Conservation (phyloP, 2,888 invertebrate genomes). For the Lymantria dispar region DNA sequence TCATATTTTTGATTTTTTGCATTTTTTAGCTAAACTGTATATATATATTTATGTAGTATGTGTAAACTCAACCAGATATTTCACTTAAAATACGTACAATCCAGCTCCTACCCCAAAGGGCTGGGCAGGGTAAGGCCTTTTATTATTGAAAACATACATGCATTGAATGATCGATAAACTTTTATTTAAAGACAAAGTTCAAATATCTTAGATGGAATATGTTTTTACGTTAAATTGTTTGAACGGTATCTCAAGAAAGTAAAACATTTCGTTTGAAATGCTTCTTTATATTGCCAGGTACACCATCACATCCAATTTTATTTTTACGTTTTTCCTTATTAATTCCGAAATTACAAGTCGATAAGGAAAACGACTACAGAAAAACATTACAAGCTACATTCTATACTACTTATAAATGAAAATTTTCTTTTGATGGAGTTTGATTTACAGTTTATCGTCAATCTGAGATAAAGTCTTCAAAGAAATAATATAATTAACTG, state of each 20-base stretch:
- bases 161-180: constrained; percentile 7
- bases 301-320: constrained; percentile 2
- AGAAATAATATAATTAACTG: background rate
- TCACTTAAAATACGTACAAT: no score
- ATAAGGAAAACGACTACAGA: constrained; percentile 12
- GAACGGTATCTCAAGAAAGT: constrained; percentile 11
- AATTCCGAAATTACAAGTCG: constrained; percentile 14
- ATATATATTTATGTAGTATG: no score
- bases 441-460: constrained; percentile 37
- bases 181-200: background rate
- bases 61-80: no score
- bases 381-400: constrained; percentile 8
- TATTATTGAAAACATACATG: no score
- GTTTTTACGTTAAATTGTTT: constrained; percentile 10
- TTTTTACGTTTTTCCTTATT: constrained; percentile 10
- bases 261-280: constrained; percentile 12
- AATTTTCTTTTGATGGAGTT: constrained; percentile 33
- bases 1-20: no score
- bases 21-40: no score
- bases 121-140: no score
- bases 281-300: constrained; percentile 7
- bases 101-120: no score
- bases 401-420: constrained; percentile 14
- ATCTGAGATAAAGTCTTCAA: background rate
- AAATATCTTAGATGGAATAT: constrained; percentile 1